Percentiles rank a stretch among this genome's conserved stretches.
phyloP scores from a whole-genome alignment of 1,140 invertebrate genomes.

The Andrena cerasifolii region DNA sequence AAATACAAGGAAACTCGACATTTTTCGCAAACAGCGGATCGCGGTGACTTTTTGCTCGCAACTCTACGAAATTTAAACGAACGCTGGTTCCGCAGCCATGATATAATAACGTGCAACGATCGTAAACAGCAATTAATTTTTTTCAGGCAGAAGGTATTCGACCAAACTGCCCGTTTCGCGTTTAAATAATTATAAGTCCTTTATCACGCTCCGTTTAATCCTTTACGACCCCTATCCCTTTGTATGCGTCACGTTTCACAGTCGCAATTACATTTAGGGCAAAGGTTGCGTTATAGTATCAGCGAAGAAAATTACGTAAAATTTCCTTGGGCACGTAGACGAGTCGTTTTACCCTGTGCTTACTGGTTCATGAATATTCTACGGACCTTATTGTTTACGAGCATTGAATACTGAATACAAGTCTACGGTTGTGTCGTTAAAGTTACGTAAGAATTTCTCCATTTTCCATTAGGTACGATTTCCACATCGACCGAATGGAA shows the following conservation, averaged over 20 bases:
- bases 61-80: no score
- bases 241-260: slow-evolving; percentile 3
- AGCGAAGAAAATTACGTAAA: slow-evolving; percentile 17
- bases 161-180: background rate
- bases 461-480: no score
- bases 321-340: slow-evolving; percentile 9
- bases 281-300: background rate
- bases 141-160: no score
- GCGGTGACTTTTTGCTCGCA: no score
- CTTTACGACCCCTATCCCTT: background rate
- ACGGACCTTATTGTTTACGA: slow-evolving; percentile 7
- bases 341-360: background rate
- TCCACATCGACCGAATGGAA: no score
- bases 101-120: background rate
- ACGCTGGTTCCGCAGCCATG: background rate
- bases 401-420: background rate
- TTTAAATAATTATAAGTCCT: slow-evolving; percentile 6
- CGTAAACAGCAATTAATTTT: background rate
- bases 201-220: slow-evolving; percentile 14
- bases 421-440: background rate
- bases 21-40: background rate
- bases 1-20: background rate
- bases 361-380: slow-evolving; percentile 26
- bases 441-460: background rate
- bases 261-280: slow-evolving; percentile 10